Evolutionary conservation across 2,888 invertebrate genomes (phyloP).

Genomic region (Troides aeacus): DNA sequence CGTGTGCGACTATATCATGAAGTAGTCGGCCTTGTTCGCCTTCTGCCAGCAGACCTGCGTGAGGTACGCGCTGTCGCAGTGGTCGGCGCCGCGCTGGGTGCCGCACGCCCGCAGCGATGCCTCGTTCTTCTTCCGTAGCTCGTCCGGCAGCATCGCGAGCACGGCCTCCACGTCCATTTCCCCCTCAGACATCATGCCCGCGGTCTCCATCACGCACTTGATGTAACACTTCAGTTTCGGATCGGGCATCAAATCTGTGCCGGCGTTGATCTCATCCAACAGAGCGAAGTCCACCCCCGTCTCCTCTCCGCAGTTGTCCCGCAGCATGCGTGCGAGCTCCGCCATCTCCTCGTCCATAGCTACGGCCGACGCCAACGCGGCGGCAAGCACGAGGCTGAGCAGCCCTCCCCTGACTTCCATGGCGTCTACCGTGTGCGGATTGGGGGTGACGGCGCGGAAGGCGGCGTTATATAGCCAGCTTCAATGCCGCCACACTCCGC

Average conservation of each 20-base stretch:
- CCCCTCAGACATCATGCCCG: slow-evolving; percentile 67
- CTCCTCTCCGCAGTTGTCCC: slow-evolving; percentile 61
- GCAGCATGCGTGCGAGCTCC: slow-evolving; percentile 63
- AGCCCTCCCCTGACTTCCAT: slow-evolving; percentile 29
- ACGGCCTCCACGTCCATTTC: slow-evolving; percentile 64
- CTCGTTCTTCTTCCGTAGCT: slow-evolving; percentile 48
- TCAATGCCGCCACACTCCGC: slow-evolving; percentile 22
- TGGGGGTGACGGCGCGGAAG: no score
- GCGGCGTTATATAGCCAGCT: slow-evolving; percentile 26
- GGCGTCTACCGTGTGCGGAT: no score
- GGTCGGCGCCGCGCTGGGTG: slow-evolving; percentile 57
- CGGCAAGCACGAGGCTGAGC: slow-evolving; percentile 29
- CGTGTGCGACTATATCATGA: slow-evolving; percentile 52
- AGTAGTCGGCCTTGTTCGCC: slow-evolving; percentile 56
- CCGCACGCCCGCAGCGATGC: slow-evolving; percentile 52
- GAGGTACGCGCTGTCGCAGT: slow-evolving; percentile 66
- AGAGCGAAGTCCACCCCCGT: slow-evolving; percentile 56
- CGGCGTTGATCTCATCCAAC: slow-evolving; percentile 57
- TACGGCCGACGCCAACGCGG: slow-evolving; percentile 29
- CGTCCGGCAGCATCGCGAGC: slow-evolving; percentile 59
- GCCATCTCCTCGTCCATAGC: slow-evolving; percentile 65
- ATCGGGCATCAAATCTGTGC: slow-evolving; percentile 57
- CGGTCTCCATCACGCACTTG: slow-evolving; percentile 71
- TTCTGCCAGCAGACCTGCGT: slow-evolving; percentile 72
- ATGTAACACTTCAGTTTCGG: slow-evolving; percentile 65